Percentiles rank a stretch among this genome's conserved stretches.
phyloP scores from a whole-genome alignment of 2,888 invertebrate genomes.

The Ecliptopera silaceata region DNA sequence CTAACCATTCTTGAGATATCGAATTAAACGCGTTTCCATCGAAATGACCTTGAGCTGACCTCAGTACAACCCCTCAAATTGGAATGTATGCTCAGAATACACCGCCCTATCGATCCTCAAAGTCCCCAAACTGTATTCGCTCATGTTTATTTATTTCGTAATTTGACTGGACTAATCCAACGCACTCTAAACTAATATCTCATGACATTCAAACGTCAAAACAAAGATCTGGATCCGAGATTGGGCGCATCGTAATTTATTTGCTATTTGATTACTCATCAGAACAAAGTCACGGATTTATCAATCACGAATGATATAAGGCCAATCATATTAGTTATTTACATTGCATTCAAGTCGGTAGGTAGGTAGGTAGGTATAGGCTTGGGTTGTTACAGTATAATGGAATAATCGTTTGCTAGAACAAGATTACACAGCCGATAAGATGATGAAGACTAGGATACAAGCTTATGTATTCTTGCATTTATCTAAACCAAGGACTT shows the following conservation, averaged over 20 bases:
- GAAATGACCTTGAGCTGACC: too few species aligned
- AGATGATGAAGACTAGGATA: too few species aligned
- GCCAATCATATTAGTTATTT: conserved; percentile 22
- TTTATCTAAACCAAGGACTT: too few species aligned
- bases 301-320: conserved; percentile 30
- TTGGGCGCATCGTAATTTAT: conserved; percentile 25
- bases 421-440: too few species aligned
- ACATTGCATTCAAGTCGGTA: neutral
- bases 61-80: too few species aligned
- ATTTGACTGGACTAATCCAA: too few species aligned
- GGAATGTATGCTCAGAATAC: too few species aligned
- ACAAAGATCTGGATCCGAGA: conserved; percentile 28
- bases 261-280: conserved; percentile 33
- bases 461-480: too few species aligned
- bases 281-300: conserved; percentile 27
- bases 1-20: too few species aligned
- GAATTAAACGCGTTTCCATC: too few species aligned
- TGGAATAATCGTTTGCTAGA: too few species aligned
- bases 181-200: conserved; percentile 17
- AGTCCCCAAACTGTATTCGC: neutral
- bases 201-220: conserved; percentile 37
- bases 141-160: neutral
- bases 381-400: neutral
- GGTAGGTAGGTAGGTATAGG: too few species aligned
- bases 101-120: neutral